Base-by-base conservation (phyloP, 2,113 vertebrate genomes). In the Pelecanoides urinatrix region DNA sequence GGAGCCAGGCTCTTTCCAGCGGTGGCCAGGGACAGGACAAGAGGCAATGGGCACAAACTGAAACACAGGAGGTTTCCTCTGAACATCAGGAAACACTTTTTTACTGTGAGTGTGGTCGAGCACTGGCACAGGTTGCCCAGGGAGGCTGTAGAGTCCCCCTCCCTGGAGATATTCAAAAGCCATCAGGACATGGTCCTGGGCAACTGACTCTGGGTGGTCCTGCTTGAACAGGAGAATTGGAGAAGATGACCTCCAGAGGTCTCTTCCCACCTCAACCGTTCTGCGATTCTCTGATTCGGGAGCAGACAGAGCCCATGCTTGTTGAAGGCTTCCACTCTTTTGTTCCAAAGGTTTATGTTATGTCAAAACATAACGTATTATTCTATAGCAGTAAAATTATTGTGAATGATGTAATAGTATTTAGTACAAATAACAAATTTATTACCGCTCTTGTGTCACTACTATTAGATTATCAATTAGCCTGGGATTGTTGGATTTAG, bases 261-360 rank as follows among this genome's bases (percentile, higher is more conserved):
- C 44, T 11, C 36, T 77, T 77, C 26, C 49, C 34, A 66, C 34
- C 32, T 70, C 87, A 42, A 4, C 34, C 9, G 0, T 44, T 89
- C 72, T 13, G 12, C 0, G 0, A 19, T 45, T 61, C 92, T 75
- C 45, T 67, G 50, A 73, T 38, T 65, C 0, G 0, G 68, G 44
- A 84, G n/a, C 53, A 87, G 52, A 49, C 18, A 44, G 5, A 34
- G 61, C 27, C n/a, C 38, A 34, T 2, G 8, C 19, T 49, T 72
- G 8, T 6, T 65, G 34, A 78, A 91, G 4, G 3, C 30, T 82
- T 92, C 5, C 30, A 49, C 16, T 49, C 16, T 44, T 49, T 40
- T 74, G 36, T 53, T 6, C 47, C 62, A 34, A 72, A 72, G 32
- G 8, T 53, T 61, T 49, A 45, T 32, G 16, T 62, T 72, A 63